Percentiles rank a stretch among this genome's conserved stretches.
phyloP scores from a whole-genome alignment of 2,797 vertebrate species.

The Cephalopachus bancanus region DNA sequence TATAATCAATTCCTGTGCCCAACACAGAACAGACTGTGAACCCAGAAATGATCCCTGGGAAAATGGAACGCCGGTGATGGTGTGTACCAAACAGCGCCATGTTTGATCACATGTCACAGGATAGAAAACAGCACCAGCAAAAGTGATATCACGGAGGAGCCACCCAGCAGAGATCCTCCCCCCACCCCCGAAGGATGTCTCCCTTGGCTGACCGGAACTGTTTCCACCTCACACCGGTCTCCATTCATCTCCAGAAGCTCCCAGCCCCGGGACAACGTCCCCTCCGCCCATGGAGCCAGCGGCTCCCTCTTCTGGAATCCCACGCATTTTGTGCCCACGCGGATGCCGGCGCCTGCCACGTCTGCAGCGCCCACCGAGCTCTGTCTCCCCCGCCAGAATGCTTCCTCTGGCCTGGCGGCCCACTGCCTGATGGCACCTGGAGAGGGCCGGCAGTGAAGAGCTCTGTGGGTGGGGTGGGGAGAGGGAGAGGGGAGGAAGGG shows the following conservation, averaged over 20 bases:
- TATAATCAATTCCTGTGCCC: not conserved
- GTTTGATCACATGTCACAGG: slow-evolving; percentile 30
- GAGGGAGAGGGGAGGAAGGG: not conserved
- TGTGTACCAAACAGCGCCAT: not conserved
- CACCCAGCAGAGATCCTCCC: not conserved
- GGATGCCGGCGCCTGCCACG: not conserved
- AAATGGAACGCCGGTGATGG: not conserved
- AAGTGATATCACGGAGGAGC: not conserved
- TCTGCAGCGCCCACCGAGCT: not conserved
- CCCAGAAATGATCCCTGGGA: slow-evolving; percentile 16
- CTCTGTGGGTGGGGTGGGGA: not conserved
- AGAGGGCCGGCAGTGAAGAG: not conserved
- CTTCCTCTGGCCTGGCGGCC: not conserved
- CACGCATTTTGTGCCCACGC: not conserved
- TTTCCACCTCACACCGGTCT: not conserved
- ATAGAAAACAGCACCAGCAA: not conserved
- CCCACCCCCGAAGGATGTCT: not conserved
- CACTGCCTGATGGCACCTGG: not conserved
- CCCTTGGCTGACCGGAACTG: not conserved
- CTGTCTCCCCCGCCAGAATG: not conserved
- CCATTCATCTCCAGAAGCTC: not conserved
- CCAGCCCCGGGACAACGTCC: not conserved
- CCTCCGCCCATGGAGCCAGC: not conserved
- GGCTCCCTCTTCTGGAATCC: not conserved
- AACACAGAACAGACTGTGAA: not conserved